These are phyloP conservation scores for Leiothrix lutea DNA, from an alignment of 2,113 vertebrate species.

Conservation along the genomic window DNA sequence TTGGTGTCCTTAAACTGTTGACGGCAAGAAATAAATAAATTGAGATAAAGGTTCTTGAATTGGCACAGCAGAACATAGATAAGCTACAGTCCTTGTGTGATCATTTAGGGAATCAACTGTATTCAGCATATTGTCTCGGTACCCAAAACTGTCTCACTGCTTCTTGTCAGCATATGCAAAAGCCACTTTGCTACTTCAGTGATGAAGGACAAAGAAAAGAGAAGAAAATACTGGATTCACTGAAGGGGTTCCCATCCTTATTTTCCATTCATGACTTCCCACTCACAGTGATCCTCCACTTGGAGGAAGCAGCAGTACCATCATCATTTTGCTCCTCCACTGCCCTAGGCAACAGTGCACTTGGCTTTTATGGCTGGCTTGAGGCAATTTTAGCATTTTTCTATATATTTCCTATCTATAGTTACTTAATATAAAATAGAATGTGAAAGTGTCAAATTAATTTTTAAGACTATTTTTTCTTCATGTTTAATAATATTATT, in stretches of 20 bases:
- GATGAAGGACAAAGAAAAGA: not conserved
- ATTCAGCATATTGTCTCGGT: not conserved
- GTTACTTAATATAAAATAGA: conserved; percentile 6
- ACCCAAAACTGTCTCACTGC: not conserved
- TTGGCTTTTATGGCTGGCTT: conserved; percentile 43
- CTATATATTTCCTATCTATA: conserved; percentile 1
- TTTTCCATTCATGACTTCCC: not conserved
- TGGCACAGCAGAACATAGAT: not conserved
- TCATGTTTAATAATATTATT: conserved; percentile 51
- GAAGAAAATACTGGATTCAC: not conserved
- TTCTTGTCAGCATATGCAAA: not conserved
- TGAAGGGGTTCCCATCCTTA: not conserved
- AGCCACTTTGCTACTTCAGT: not conserved
- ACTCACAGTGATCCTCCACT: not conserved
- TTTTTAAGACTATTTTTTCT: conserved; percentile 46
- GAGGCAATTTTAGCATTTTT: conserved; percentile 21
- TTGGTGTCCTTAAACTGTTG: not conserved
- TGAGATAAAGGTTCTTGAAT: not conserved
- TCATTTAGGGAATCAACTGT: not conserved
- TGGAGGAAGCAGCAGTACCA: not conserved
- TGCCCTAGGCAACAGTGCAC: conserved; percentile 15
- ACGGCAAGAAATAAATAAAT: not conserved
- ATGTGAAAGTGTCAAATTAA: conserved; percentile 42
- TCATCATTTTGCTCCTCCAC: not conserved
- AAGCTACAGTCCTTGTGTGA: not conserved